Evolutionary conservation across 2,113 vertebrate genomes (phyloP).

Genomic region (Anser cygnoides): DNA sequence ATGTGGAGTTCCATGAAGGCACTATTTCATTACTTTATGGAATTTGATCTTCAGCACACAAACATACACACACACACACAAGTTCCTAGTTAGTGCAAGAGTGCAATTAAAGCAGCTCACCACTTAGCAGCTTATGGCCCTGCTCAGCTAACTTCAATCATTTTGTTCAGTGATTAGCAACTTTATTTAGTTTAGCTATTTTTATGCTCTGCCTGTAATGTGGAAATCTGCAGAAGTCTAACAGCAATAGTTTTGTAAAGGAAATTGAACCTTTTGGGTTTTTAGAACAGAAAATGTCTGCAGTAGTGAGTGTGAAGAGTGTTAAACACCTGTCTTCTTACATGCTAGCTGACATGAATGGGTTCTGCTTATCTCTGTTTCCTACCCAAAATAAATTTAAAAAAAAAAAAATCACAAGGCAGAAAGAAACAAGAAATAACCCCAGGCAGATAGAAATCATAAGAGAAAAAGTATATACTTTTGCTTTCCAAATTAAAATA

Average conservation of each 20-base stretch:
- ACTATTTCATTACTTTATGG: not conserved
- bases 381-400: rapidly evolving
- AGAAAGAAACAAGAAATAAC: not conserved
- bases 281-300: not conserved
- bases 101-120: not conserved
- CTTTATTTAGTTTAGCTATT: not conserved
- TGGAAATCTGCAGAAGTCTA: not conserved
- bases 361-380: not conserved
- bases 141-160: not conserved
- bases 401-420: not conserved
- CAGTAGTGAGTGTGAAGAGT: not conserved
- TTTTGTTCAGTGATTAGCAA: not conserved
- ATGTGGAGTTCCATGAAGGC: not conserved
- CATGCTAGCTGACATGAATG: not conserved
- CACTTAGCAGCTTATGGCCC: not conserved
- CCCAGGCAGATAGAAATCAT: not conserved
- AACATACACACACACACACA: too few relatives aligned
- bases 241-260: not conserved
- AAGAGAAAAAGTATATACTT: not conserved
- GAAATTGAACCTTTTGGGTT: not conserved
- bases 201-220: not conserved
- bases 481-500: not conserved
- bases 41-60: not conserved
- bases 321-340: not conserved
- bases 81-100: not conserved